Evolutionary conservation across 2,888 invertebrate species (phyloP), one percentile per base, ranked within the genome.

Genomic region (Hecatera dysodea): DNA sequence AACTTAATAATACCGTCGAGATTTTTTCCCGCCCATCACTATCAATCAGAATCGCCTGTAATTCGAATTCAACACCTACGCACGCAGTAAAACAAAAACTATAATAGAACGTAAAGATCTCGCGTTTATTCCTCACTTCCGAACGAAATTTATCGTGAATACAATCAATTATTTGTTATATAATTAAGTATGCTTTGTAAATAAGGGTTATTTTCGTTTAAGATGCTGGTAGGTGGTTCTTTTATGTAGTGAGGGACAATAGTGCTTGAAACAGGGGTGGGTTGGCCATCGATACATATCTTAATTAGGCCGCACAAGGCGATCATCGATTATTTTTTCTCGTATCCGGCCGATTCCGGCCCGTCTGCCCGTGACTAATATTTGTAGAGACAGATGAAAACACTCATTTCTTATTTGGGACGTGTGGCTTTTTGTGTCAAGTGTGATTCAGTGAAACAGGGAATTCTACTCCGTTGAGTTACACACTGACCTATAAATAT

Each of bases 241-340:
- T 85, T 79, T 83, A 80, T 78, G 80, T 73, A 75, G 66, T 67
- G 74, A 88, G 84, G 90, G 91, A 93, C 94, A 94, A 94, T 94
- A 92, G 91, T 90, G 90, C 85, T 89, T 90, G 90, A 89, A 91
- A 90, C 91, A 91, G 91, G 90, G 90, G 91, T 93, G 95, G 94
- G 95, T 87, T 88, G 91, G 90, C 86, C 91, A 90, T 93, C 92
- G 92, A 94, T 95, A 94, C 95, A 95, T 95, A 96, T 96, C 96
- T 95, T 96, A 96, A 96, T 96, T 95, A 95, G 95, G 91, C 96
- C 96, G 85, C 96, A 96, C 96, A 96, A 91, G 94, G 91, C 91
- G 95, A 90, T 88, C 89, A 88, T 88, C 88, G 88, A 87, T 87
- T 88, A 87, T 87, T 89, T 90, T 93, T 91, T 93, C 92, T 89